A percentile compares a stretch with the other conserved stretches of the same genome.
Conservation (phyloP, 2,888 invertebrate species). For the Coenonympha arcania region DNA sequence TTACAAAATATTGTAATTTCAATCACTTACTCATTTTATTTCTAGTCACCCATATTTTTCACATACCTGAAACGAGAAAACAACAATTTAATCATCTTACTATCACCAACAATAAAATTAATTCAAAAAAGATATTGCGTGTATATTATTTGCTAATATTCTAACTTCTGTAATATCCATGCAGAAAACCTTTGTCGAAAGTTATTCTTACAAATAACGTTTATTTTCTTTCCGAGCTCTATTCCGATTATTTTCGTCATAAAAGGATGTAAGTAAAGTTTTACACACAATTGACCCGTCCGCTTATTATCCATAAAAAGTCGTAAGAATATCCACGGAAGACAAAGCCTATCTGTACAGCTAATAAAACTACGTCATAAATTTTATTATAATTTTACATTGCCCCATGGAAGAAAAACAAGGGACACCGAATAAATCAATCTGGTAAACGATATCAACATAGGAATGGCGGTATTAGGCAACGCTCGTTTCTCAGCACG, state of each 20-base stretch:
- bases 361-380: conserved; percentile 13
- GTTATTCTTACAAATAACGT: too few species aligned
- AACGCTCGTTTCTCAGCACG: conserved; percentile 12
- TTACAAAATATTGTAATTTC: too few species aligned
- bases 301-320: not conserved
- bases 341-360: not conserved
- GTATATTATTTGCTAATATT: too few species aligned
- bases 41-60: too few species aligned
- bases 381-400: conserved; percentile 12
- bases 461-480: conserved; percentile 26
- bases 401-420: conserved; percentile 18
- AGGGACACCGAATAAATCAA: conserved; percentile 27
- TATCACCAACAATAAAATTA: too few species aligned
- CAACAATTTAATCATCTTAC: too few species aligned
- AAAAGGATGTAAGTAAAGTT: not conserved
- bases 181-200: too few species aligned
- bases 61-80: not conserved
- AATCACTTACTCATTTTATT: too few species aligned
- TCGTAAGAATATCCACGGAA: not conserved
- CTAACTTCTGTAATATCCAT: too few species aligned
- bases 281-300: not conserved
- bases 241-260: too few species aligned
- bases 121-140: too few species aligned
- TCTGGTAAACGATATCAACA: conserved; percentile 25
- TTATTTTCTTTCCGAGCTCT: too few species aligned